phyloP scores from a whole-genome alignment of 2,113 vertebrate species.

The Benitochromis conjunctus region DNA sequence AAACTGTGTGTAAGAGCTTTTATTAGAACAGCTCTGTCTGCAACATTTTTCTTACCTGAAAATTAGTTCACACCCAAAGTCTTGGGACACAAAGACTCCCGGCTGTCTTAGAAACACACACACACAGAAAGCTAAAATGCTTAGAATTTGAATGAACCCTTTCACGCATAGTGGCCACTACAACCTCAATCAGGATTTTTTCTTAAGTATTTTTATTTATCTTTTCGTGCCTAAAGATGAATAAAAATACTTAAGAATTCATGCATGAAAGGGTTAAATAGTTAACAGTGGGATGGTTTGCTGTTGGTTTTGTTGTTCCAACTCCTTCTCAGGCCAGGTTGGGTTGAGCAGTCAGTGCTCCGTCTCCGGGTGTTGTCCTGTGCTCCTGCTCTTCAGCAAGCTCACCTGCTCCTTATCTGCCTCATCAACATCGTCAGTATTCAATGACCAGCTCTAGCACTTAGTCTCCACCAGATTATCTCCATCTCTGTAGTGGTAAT shows the following conservation, averaged over 20 bases:
- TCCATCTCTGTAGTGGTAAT: too few species aligned
- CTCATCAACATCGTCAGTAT: too few species aligned
- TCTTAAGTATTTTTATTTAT: too few species aligned
- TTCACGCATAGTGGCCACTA: too few species aligned
- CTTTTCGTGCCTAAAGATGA: too few species aligned
- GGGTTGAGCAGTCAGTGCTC: not conserved
- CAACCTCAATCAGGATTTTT: too few species aligned
- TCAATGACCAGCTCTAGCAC: too few species aligned
- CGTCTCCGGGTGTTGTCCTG: not conserved
- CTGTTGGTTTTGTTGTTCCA: not conserved
- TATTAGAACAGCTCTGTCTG: not conserved
- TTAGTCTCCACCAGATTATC: too few species aligned
- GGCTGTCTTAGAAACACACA: not conserved
- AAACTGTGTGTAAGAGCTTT: not conserved
- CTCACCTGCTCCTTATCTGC: not conserved
- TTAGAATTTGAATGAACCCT: not conserved
- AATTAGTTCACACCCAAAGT: not conserved
- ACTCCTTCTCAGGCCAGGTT: not conserved
- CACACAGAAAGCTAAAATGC: not conserved
- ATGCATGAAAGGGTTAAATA: too few species aligned
- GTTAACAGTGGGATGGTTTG: too few species aligned
- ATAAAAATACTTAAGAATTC: too few species aligned
- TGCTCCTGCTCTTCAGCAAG: not conserved
- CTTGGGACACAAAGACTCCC: not conserved
- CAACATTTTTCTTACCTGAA: not conserved